Base-by-base conservation (phyloP, 1,140 invertebrate genomes). In the Drosophila bifasciata region DNA sequence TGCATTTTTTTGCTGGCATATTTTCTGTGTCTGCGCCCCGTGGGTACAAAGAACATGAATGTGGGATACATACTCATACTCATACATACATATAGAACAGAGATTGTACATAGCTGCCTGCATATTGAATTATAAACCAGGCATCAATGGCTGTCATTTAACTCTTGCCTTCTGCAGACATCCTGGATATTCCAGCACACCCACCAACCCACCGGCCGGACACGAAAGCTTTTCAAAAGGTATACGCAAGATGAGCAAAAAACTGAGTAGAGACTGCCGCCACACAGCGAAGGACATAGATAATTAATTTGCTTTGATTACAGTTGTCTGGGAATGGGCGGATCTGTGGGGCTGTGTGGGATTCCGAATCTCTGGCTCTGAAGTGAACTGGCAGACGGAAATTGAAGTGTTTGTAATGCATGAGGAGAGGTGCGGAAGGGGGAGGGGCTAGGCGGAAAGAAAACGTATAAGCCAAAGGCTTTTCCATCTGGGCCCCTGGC, bases 281-380 rank as follows among this genome's bases (percentile, higher is more conserved):
- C 51, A 39, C 52, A 48, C 60, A 57, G 61, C 51, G 61, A 50
- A 70, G 75, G 53, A 66, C 66, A 66, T 70, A 57, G 76, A 79
- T 84, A 85, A 84, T 84, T 84, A 85, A 84, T 85, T 84, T 85
- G 69, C 80, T 69, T 84, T 84, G 80, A 85, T 84, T 85, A 79
- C 74, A 84, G 80, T 76, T 79, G 80, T 59, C 75, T 74, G 69
- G 58, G 56, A 58, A 39, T 57, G 63, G 28, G 19, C 2, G 19
- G 17, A 48, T 5, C 3, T n/a, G 13, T 6, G 19, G 40, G 28
- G 9, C 5, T 28, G 16, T 43, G 8, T 5, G 8, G 28, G 63
- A 57, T 58, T 59, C 67, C 9, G 51, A 50, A 36, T 36, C 52
- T 43, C 56, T 41, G 21, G 16, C 40, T 40, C 40, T 48, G 44